These are phyloP conservation scores for Pica pica DNA, from an alignment of 2,113 vertebrate species.

Conservation along the genomic window DNA sequence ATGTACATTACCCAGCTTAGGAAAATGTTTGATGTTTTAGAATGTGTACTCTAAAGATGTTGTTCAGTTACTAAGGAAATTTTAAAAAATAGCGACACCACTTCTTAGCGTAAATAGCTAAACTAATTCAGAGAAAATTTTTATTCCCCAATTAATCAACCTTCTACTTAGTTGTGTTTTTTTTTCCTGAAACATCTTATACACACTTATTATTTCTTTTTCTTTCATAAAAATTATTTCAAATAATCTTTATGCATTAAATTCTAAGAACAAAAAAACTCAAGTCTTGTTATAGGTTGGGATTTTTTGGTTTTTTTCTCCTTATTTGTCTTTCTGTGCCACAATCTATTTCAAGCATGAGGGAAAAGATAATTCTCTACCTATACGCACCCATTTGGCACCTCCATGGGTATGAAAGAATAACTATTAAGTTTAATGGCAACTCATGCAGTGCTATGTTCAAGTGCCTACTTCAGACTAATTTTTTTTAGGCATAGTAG, in stretches of 20 bases:
- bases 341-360: background rate
- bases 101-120: background rate
- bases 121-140: background rate
- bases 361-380: background rate
- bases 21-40: background rate
- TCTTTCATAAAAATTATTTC: background rate
- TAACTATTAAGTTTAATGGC: background rate
- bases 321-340: background rate
- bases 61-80: background rate
- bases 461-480: background rate
- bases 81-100: background rate
- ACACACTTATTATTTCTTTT: background rate
- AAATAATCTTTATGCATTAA: background rate
- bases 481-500: background rate
- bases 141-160: background rate
- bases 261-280: background rate
- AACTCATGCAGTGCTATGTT: background rate
- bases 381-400: background rate
- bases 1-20: too few species aligned
- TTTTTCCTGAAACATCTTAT: background rate
- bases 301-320: rapidly evolving
- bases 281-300: background rate
- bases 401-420: background rate
- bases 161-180: background rate
- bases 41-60: background rate